Evolutionary conservation across 2,888 invertebrate species (phyloP).

Genomic region (Xestia ashworthii): DNA sequence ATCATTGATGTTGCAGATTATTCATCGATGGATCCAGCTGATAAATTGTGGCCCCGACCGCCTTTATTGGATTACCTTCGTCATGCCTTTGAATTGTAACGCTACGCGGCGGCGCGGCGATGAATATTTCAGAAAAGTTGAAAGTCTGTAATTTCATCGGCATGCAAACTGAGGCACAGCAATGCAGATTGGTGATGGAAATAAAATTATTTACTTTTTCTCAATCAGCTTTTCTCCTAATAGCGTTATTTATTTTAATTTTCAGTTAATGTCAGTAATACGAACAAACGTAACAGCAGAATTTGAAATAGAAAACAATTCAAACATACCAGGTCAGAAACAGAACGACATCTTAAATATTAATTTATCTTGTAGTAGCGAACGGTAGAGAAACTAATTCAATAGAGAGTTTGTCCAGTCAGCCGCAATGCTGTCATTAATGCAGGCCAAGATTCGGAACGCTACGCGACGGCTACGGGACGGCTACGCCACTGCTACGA

Average conservation of each 20-base stretch:
- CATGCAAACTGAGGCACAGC: not conserved
- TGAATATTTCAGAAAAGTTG: not conserved
- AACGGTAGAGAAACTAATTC: slow-evolving; percentile 48
- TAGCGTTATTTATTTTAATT: not conserved
- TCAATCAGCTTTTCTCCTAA: not conserved
- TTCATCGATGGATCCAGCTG: too few species aligned
- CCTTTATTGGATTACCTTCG: slow-evolving; percentile 6
- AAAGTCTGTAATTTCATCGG: not conserved
- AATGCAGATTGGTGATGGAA: not conserved
- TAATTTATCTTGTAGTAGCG: slow-evolving; percentile 34
- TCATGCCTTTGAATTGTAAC: not conserved
- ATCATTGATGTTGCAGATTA: not conserved
- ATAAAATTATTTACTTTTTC: not conserved
- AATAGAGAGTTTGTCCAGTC: slow-evolving; percentile 55
- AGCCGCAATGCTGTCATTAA: slow-evolving; percentile 59
- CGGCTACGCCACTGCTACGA: slow-evolving; percentile 13
- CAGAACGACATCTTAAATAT: slow-evolving; percentile 35
- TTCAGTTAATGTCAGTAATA: not conserved
- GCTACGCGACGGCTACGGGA: not conserved
- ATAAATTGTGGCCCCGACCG: not conserved
- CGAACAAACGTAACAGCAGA: not conserved
- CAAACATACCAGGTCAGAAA: slow-evolving; percentile 5
- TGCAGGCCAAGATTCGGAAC: slow-evolving; percentile 53
- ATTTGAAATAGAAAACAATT: slow-evolving; percentile 23
- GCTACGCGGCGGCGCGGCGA: not conserved